A percentile compares a stretch with the other conserved stretches of the same genome.
Conservation (phyloP, 2,888 invertebrate genomes). For the Idaea straminata region DNA sequence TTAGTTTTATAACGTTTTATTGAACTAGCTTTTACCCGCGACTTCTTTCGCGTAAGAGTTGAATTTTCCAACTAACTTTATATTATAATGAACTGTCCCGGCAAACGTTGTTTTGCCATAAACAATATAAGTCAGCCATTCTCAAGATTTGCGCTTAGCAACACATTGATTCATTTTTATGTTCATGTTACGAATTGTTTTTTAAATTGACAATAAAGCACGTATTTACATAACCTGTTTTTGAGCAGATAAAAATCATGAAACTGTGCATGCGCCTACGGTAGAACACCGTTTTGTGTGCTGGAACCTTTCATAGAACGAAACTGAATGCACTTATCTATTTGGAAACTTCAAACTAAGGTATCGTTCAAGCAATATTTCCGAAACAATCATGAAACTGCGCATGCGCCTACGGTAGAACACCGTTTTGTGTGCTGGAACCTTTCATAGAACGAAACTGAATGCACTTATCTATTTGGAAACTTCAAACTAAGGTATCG, state of each 20-base stretch:
- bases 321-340: not conserved
- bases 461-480: not conserved
- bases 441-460: not conserved
- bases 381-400: slow-evolving; percentile 29
- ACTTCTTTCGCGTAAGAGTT: no score
- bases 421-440: not conserved
- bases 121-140: no score
- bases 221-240: no score
- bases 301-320: not conserved
- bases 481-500: not conserved
- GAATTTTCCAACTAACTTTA: no score
- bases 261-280: not conserved
- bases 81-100: no score
- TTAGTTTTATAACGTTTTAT: no score
- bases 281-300: not conserved
- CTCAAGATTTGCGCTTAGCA: no score
- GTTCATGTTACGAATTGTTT: no score
- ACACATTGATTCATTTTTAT: no score
- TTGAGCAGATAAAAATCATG: not conserved
- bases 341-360: not conserved
- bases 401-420: not conserved
- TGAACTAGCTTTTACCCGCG: no score
- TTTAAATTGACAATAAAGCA: no score
- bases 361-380: slow-evolving; percentile 21
- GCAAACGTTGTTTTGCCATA: no score